phyloP scores from a whole-genome alignment of 2,888 invertebrate genomes.

The Steinernema hermaphroditum region DNA sequence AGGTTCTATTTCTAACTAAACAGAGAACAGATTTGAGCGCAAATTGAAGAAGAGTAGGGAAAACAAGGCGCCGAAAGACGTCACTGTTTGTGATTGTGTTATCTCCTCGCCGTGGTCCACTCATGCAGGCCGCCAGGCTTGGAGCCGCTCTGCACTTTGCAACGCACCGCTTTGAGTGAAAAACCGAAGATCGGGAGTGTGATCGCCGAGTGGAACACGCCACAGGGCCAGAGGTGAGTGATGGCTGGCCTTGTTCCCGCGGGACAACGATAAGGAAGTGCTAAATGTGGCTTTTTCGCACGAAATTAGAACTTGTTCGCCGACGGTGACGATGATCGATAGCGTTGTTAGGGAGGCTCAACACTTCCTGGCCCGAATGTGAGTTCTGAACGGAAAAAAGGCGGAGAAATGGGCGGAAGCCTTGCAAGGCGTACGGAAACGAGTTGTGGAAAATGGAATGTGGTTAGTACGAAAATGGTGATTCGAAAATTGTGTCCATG shows the following conservation, averaged over 20 bases:
- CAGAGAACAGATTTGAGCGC: no score
- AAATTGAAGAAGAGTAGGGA: background rate
- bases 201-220: background rate
- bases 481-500: no score
- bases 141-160: slow-evolving; percentile 5
- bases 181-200: background rate
- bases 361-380: background rate
- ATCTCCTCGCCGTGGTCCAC: background rate
- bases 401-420: background rate
- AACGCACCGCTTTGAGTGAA: background rate
- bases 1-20: no score
- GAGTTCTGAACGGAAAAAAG: background rate
- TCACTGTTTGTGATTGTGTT: background rate
- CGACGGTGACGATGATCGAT: background rate
- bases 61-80: background rate
- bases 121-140: background rate
- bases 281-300: no score
- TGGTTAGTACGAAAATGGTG: no score
- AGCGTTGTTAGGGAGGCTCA: background rate
- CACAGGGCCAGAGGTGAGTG: no score
- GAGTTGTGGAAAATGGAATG: no score
- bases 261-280: no score
- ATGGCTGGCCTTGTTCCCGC: no score
- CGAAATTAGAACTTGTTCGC: no score
- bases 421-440: background rate